phyloP scores from a whole-genome alignment of 2,797 vertebrate genomes.

The Aphelocoma californica region DNA sequence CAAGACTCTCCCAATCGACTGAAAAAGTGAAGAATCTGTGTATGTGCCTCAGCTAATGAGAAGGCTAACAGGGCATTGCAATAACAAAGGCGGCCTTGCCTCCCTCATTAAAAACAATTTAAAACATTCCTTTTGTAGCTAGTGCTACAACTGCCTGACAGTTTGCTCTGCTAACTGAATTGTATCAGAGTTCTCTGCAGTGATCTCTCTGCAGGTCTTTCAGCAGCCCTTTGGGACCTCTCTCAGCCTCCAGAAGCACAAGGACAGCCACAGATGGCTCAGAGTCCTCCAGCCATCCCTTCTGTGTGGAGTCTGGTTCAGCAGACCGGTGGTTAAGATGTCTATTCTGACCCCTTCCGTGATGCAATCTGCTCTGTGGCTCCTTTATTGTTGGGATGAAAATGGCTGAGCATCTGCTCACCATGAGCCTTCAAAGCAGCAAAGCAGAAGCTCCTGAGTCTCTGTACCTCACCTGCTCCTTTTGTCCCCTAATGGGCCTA shows the following conservation, averaged over 20 bases:
- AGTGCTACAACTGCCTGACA: neutral
- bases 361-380: neutral
- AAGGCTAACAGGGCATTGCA: neutral
- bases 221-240: neutral
- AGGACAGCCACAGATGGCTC: neutral
- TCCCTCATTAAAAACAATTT: constrained; percentile 4
- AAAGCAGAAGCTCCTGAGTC: neutral
- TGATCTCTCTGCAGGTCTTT: neutral
- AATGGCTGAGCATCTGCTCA: neutral
- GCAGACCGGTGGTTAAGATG: neutral
- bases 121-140: neutral
- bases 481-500: neutral
- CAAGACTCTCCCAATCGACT: constrained; percentile 42
- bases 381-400: neutral
- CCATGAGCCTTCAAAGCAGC: neutral
- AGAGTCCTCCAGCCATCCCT: neutral
- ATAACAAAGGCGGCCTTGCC: neutral
- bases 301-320: neutral
- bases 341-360: neutral
- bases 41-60: neutral
- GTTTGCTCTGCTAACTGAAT: neutral
- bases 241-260: neutral
- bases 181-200: neutral
- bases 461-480: neutral
- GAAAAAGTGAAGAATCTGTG: neutral